Percentiles rank a stretch among this genome's conserved stretches.
phyloP scores from a whole-genome alignment of 2,888 invertebrate species.

The Parnassius glacialis region DNA sequence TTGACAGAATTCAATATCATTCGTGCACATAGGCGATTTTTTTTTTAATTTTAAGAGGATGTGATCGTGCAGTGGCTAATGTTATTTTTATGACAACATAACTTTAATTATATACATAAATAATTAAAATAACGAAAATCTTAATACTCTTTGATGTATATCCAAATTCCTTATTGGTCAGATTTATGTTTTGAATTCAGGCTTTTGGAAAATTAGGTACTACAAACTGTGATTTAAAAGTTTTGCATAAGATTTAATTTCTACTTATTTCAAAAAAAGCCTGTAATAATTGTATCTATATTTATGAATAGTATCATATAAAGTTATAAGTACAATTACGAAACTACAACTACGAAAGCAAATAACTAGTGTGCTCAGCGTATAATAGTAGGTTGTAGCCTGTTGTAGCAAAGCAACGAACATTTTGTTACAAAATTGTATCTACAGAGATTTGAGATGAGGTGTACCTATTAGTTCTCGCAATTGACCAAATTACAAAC shows the following conservation, averaged over 20 bases:
- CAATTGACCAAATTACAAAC: constrained; percentile 75
- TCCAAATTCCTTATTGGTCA: no score
- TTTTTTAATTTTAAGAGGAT: no score
- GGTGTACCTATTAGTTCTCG: constrained; percentile 48
- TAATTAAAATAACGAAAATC: no score
- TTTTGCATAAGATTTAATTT: not conserved
- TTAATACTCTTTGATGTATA: no score
- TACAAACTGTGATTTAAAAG: constrained; percentile 3
- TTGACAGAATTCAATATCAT: no score
- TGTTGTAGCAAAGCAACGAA: constrained; percentile 61
- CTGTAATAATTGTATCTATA: constrained; percentile 9
- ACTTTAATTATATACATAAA: no score
- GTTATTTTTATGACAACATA: no score
- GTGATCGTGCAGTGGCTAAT: no score
- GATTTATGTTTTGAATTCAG: no score
- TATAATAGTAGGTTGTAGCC: constrained; percentile 51
- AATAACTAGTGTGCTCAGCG: constrained; percentile 55
- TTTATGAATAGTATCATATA: constrained; percentile 15
- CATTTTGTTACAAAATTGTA: constrained; percentile 39
- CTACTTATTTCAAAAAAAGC: not conserved
- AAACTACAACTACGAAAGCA: constrained; percentile 62
- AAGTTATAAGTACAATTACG: constrained; percentile 32
- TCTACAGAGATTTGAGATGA: constrained; percentile 55
- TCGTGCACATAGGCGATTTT: no score
- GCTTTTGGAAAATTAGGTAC: not conserved